Evolutionary conservation across 2,113 vertebrate genomes (phyloP).

Genomic region (Sorex araneus): DNA sequence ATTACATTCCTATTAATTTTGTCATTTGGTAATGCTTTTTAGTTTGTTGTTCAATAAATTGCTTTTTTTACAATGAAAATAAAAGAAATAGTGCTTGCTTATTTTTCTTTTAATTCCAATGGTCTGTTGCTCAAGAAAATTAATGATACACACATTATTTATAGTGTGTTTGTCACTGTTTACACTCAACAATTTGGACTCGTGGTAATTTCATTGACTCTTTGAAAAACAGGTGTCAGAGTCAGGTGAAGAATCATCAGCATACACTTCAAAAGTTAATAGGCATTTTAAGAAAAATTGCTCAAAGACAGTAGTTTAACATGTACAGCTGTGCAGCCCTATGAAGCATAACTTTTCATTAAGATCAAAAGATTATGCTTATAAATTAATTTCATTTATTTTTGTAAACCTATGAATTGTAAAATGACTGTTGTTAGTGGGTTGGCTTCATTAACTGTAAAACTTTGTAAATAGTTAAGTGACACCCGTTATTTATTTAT

Average conservation of each 20-base stretch:
- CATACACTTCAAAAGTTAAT: slow-evolving; percentile 39
- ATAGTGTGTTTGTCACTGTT: neutral
- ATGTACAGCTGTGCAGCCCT: slow-evolving; percentile 26
- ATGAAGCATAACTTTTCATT: slow-evolving; percentile 60
- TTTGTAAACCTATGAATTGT: slow-evolving; percentile 52
- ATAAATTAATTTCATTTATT: slow-evolving; percentile 61
- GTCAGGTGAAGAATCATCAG: neutral
- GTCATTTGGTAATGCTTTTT: neutral
- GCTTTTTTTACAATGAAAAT: slow-evolving; percentile 1
- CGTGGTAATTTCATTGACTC: neutral
- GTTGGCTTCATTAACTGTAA: slow-evolving; percentile 33
- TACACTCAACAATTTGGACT: neutral
- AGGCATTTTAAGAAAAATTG: slow-evolving; percentile 49
- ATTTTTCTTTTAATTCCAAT: neutral
- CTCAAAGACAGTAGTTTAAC: slow-evolving; percentile 38
- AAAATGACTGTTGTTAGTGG: slow-evolving; percentile 45
- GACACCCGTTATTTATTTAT: neutral
- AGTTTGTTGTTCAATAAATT: slow-evolving; percentile 33
- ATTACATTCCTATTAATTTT: neutral
- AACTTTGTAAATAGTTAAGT: slow-evolving; percentile 60
- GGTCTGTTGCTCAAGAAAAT: slow-evolving; percentile 42
- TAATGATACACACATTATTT: neutral
- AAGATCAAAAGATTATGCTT: slow-evolving; percentile 38
- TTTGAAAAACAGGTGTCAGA: slow-evolving; percentile 37
- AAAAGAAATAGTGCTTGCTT: slow-evolving; percentile 7